Conservation (phyloP, 1,140 invertebrate genomes). For the Aplysia californica region DNA sequence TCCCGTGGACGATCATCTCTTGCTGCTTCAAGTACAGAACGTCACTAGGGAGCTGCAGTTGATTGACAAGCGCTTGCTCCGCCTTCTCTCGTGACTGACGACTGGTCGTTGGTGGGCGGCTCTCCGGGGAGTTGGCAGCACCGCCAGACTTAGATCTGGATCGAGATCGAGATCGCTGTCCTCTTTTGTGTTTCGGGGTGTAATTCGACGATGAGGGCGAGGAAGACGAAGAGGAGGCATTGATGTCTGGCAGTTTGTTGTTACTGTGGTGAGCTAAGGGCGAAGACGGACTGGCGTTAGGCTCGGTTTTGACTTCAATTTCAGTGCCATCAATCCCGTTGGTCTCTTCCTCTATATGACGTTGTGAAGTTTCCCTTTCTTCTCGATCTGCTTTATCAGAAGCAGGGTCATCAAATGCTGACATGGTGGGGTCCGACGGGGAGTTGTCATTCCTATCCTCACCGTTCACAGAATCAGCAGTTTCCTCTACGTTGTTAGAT, state of each 20-base stretch:
- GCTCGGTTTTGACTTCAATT: background rate
- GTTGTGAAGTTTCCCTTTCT: background rate
- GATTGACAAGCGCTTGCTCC: conserved; percentile 37
- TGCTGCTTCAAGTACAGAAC: conserved; percentile 53
- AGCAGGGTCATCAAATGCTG: too few species aligned
- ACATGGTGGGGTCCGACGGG: too few species aligned
- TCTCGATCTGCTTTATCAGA: too few species aligned
- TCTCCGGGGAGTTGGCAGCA: background rate
- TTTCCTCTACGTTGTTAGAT: too few species aligned
- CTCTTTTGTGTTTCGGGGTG: background rate
- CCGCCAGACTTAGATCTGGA: conserved; percentile 12
- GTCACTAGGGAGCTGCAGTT: conserved; percentile 54
- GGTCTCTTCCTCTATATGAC: background rate
- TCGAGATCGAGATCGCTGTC: conserved; percentile 7
- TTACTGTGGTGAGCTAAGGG: background rate
- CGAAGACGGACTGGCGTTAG: background rate
- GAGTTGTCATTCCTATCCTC: too few species aligned
- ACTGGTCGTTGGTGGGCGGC: background rate
- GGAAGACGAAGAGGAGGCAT: background rate
- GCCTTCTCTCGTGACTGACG: conserved; percentile 14
- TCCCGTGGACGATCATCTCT: conserved; percentile 43
- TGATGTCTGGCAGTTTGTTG: background rate
- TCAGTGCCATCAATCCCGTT: background rate
- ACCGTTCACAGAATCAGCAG: too few species aligned
- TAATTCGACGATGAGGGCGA: background rate